Evolutionary conservation across 37 sponge, comb jelly and placozoan genomes (phyloP), one percentile per base, ranked within the genome.

Genomic region (Cladorhizidae sp.): DNA sequence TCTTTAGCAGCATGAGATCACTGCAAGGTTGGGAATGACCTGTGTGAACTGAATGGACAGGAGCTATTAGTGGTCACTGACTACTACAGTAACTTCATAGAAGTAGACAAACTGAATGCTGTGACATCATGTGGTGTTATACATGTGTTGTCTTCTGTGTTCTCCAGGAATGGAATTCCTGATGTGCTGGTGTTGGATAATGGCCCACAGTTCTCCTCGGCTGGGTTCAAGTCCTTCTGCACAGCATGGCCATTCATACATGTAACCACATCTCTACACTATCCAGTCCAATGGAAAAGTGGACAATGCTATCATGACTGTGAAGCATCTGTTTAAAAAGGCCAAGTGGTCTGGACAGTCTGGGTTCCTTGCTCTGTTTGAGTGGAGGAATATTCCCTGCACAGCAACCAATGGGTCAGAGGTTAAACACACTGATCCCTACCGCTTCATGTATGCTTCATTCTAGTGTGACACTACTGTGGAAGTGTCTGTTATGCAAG

Each of bases 331-430:
- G 32, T 67, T 86, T 56, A 56, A 76, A 12, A 84, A 84, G 70
- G 65, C 70, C 70, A 29, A 38, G 7, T 70, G 36, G 15, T 40
- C 85, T 40, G 77, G 62, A 2, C 72, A 70, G 33, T 84, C 85
- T 3, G 85, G 76, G 20, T 88, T 69, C 51, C 20, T 55, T 6
- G 89, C 84, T 26, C 74, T 88, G 21, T 38, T 88, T 40, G 89
- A 88, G 39, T 88, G 83, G 83, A 70, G 89, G 20, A 88, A 88
- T 57, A n/a, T n/a, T n/a, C n/a, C n/a, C n/a, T n/a, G n/a, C n/a
- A n/a, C n/a, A n/a, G n/a, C n/a, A n/a, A n/a, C n/a, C n/a, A n/a
- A n/a, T n/a, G n/a, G n/a, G n/a, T n/a, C n/a, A n/a, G n/a, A n/a
- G n/a, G n/a, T n/a, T n/a, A n/a, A n/a, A n/a, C n/a, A n/a, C n/a